phyloP scores from a whole-genome alignment of 1,140 invertebrate genomes.

The Drosophila nigrodunni region DNA sequence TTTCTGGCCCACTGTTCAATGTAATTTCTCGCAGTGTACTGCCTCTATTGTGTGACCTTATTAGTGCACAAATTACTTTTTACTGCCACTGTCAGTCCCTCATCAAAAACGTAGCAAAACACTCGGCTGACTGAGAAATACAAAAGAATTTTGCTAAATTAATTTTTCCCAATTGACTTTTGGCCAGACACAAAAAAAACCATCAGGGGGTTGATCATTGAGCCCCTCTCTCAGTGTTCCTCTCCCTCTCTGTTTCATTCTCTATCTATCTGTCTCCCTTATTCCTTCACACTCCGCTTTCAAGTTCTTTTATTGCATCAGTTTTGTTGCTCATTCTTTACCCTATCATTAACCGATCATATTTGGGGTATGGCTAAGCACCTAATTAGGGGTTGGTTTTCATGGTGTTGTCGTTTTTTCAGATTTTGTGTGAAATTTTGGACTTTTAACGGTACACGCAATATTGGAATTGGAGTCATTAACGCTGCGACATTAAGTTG shows the following conservation, averaged over 20 bases:
- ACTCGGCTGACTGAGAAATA: conserved; percentile 64
- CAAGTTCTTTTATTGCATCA: not conserved
- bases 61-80: conserved; percentile 83
- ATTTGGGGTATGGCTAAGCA: conserved; percentile 78
- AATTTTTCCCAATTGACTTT: conserved; percentile 83
- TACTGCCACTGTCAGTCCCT: conserved; percentile 83
- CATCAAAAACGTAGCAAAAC: conserved; percentile 80
- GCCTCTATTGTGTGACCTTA: conserved; percentile 45
- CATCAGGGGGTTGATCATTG: conserved; percentile 58
- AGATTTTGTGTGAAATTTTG: conserved; percentile 59
- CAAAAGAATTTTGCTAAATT: conserved; percentile 78
- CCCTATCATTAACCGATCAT: conserved; percentile 82
- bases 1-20: not conserved
- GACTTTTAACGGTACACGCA: conserved; percentile 10
- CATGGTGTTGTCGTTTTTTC: conserved; percentile 62
- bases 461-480: conserved; percentile 37
- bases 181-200: conserved; percentile 56
- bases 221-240: not conserved
- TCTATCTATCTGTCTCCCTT: not conserved
- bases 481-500: conserved; percentile 57
- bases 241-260: not conserved
- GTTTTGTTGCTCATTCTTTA: conserved; percentile 21
- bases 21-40: conserved; percentile 52
- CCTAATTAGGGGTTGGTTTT: conserved; percentile 77
- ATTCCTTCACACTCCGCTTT: not conserved